Percentiles rank a stretch among this genome's conserved stretches.
These are phyloP conservation scores for Nothoprocta pentlandii DNA, from an alignment of 2,113 vertebrate genomes.

Conservation along the genomic window DNA sequence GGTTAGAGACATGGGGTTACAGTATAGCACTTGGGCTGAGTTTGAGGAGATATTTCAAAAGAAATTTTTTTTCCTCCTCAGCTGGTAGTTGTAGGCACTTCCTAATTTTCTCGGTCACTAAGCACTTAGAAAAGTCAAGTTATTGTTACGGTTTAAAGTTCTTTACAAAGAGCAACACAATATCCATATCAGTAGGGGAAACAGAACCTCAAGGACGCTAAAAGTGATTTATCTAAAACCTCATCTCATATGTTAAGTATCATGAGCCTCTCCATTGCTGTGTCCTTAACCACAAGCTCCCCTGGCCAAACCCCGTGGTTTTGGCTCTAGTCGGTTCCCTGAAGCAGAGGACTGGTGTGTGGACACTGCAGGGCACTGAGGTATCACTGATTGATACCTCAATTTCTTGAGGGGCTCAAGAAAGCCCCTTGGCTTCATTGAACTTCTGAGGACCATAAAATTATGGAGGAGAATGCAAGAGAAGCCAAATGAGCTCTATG, in stretches of 20 bases:
- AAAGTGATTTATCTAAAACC: not conserved
- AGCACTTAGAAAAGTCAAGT: not conserved
- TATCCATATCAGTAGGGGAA: not conserved
- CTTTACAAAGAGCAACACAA: not conserved
- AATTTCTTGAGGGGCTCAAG: too few species aligned
- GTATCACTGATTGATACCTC: too few species aligned
- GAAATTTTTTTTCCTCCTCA: not conserved
- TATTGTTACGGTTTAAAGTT: not conserved
- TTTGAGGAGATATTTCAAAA: not conserved
- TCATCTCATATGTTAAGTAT: not conserved
- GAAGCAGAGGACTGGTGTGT: not conserved
- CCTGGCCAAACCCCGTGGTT: not conserved
- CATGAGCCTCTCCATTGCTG: not conserved
- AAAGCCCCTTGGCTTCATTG: not conserved
- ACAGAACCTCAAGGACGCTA: not conserved
- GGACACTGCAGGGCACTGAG: not conserved
- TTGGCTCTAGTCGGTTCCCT: not conserved
- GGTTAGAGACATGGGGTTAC: not conserved
- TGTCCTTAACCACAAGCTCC: accelerated
- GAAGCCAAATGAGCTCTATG: accelerated
- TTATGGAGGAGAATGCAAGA: not conserved
- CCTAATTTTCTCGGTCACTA: not conserved
- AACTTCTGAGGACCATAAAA: not conserved
- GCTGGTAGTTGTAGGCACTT: not conserved
- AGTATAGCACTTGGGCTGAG: not conserved